Base-by-base conservation (phyloP, 2,113 vertebrate species). In the Phalacrocorax pelagicus region DNA sequence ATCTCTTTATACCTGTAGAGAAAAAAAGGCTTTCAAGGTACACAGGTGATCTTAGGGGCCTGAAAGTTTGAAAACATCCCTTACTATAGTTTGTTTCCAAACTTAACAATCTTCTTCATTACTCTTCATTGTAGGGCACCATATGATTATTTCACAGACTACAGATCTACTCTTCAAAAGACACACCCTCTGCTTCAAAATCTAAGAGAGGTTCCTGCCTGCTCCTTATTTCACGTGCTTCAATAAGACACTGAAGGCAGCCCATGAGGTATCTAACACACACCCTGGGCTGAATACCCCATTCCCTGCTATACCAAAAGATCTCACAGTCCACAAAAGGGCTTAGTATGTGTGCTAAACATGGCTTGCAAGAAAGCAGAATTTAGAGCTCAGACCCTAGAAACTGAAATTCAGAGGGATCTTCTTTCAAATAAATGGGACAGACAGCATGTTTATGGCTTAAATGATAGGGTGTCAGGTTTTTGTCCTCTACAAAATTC, bases 171-270 rank as follows among this genome's bases (percentile, higher is more conserved):
- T 58, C 63, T 70, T 75, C 54, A 80, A 82, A 86, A 93, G 46
- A 61, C 49, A 88, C n/a, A 88, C 46, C 5, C 23, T 63, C 69
- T 22, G 5, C 58, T 96, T 85, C 88, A 94, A 82, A 94, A 86
- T 42, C 30, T 80, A 81, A 75, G 16, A 51, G 72, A 88, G 46
- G 21, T 77, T 90, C 38, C 58, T 72, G 34, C 32, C 79, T 91
- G 75, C 57, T 90, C 63, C 81, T 85, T 80, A 67, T 86, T 55
- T 81, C 70, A 77, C 24, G 70, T 71, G 51, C 67, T 94, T 73
- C 97, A 96, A 93, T 55, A 77, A 91, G 70, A 94, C n/a, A 86
- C 40, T 91, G 66, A n/a, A 90, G 52, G 54, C 51, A 88, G 38
- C n/a, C 58, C 86, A 46, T 26, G 36, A 89, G 44, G 40, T 69